Base-by-base conservation (phyloP, 2,888 invertebrate genomes). In the Calliphora vomitoria region DNA sequence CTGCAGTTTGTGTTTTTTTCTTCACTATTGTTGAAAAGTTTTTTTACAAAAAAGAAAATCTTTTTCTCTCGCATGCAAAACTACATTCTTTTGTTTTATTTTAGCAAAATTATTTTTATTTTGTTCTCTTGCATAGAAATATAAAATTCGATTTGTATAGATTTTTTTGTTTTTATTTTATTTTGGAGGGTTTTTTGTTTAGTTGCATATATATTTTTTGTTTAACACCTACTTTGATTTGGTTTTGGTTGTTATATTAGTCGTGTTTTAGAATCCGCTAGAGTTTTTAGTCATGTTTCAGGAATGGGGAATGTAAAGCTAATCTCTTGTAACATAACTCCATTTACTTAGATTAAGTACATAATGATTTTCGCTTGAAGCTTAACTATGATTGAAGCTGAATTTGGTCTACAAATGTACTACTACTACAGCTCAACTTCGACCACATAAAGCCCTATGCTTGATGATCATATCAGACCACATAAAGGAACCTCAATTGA, bases 1-100 rank as follows among this genome's bases (percentile, higher is more conserved):
- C 62, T 75, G 75, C 18, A 31, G 8, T 8, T 66, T 6, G 38
- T 66, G 41, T 66, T 66, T n/a, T 60, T 60, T 35, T n/a, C 6
- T 35, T 8, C 6, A 15, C 6, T 15, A 35, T 35, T 55, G 18
- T 55, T 55, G 50, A 50, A 50, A n/a, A 50, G 15, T 55, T 55
- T 55, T 62, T 35, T 62, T n/a, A n/a, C 0, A 62, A 62, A 60
- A 4, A 10, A 25, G 31, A 25, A 25, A 25, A 25, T 25, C 1
- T 25, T 62, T 62, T 31, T 62, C n/a, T 62, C 35, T 62, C 15
- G 6, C 31, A 62, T 62, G 35, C 35, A 62, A 62, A 62, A 35
- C 31, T 35, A 62, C 1, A 62, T 6, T 62, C 15, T 35, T 35
- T 62, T 62, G 35, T 62, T 35, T 35, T 35, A 62, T 31, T 62